Evolutionary conservation across 2,888 invertebrate genomes (phyloP).

Genomic region (Calliphora vomitoria): DNA sequence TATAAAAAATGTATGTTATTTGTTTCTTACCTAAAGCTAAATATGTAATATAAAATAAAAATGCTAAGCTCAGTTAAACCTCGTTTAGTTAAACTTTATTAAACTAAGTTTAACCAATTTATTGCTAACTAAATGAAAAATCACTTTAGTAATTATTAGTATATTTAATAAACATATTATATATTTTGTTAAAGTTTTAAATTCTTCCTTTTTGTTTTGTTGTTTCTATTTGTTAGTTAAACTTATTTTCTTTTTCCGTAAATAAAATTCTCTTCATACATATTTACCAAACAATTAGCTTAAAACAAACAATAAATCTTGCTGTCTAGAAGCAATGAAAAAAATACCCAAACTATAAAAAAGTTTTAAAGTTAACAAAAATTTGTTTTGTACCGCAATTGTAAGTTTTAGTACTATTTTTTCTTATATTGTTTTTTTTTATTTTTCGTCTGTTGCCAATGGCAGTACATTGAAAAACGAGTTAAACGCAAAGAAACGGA

Average conservation of each 20-base stretch:
- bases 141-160: no score
- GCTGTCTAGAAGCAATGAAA: not conserved
- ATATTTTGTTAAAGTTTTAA: not conserved
- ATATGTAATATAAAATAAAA: not conserved
- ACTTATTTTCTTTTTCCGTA: not conserved
- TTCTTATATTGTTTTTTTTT: conserved; percentile 15
- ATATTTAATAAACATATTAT: no score
- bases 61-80: not conserved
- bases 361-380: conserved; percentile 46
- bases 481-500: conserved; percentile 47
- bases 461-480: conserved; percentile 54
- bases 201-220: no score
- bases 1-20: no score
- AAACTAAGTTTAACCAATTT: not conserved
- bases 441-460: conserved; percentile 51
- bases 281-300: conserved; percentile 65
- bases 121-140: not conserved
- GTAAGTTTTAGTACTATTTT: conserved; percentile 28
- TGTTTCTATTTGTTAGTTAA: not conserved
- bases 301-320: conserved; percentile 73
- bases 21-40: not conserved
- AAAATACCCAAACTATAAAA: conserved; percentile 12
- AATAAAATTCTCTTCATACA: conserved; percentile 9
- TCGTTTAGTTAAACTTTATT: not conserved
- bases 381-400: conserved; percentile 44